Evolutionary conservation across 2,113 vertebrate species (phyloP), one percentile per base, ranked within the genome.

Genomic region (Typhlomys cinereus): DNA sequence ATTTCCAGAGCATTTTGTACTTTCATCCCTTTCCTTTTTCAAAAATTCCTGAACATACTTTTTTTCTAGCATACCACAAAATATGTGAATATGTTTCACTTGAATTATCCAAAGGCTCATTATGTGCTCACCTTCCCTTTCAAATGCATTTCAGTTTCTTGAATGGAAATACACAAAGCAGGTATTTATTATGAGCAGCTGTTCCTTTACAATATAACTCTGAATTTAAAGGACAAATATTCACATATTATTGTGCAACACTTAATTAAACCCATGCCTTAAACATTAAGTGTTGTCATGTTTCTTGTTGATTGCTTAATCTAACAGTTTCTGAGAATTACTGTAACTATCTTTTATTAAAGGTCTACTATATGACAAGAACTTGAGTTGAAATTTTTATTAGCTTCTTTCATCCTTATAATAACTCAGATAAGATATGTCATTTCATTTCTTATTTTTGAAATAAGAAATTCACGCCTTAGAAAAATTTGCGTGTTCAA

Each of bases 201-300:
- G 20, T 50, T 67, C n/a, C 80, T 61, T 66, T 73, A 66, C 4
- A 82, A 57, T 34, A 4, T 61, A 46, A 83, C 17, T 88, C 25
- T 75, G 4, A 85, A 90, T 21, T 85, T 95, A 81, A 88, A 79
- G n/a, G 91, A 27, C 6, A 85, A 94, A 13, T 83, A 79, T 92
- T 80, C 14, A 39, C 3, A 86, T 81, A 50, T 85, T 8, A 0
- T 78, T 85, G n/a, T 67, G 11, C 9, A 86, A 36, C 34, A n/a
- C 36, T 61, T 46, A 93, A 59, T 85, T 71, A 93, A 61, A 46
- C 18, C 23, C 48, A 7, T 75, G 14, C 79, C 36, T 87, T 91
- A 1, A 91, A 82, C 4, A 79, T 82, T 18, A 94, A 34, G 93
- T 67, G 31, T 84, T 89, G 48, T 11, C 11, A 29, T 69, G 3